Conservation (phyloP, 1,140 invertebrate genomes). For the Bombus sibiricus region DNA sequence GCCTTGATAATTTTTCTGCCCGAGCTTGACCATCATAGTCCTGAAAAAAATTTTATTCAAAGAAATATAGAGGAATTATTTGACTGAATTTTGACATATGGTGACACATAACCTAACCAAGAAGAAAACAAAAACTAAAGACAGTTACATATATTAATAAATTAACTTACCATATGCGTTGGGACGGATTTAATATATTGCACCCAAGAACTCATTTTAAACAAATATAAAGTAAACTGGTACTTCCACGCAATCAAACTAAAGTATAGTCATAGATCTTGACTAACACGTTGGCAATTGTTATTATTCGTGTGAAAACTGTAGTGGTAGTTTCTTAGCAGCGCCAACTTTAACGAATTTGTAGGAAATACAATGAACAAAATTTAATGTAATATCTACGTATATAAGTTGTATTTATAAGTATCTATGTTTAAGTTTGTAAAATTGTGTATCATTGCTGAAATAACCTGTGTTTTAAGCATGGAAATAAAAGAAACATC, state of each 20-base stretch:
- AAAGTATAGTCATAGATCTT: not conserved
- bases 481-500: not conserved
- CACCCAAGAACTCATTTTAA: constrained; percentile 70
- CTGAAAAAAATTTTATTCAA: constrained; percentile 79
- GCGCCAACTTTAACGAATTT: not conserved
- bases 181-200: constrained; percentile 82
- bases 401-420: not conserved
- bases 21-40: constrained; percentile 96
- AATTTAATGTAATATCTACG: not conserved
- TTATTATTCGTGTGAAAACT: not conserved
- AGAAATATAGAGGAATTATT: not conserved
- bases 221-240: not conserved
- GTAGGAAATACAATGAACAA: not conserved
- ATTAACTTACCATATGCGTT: constrained; percentile 84
- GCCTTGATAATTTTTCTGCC: constrained; percentile 94
- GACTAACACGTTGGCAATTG: not conserved
- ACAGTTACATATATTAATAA: too few relatives aligned
- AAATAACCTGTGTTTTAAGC: not conserved
- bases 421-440: not conserved
- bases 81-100: not conserved
- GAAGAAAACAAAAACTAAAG: not conserved
- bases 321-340: not conserved
- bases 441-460: not conserved
- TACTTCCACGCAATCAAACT: not conserved
- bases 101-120: constrained; percentile 36